A percentile compares a stretch with the other conserved stretches of the same genome.
Evolutionary conservation across 2,113 vertebrate genomes (phyloP).

Genomic region (Uria lomvia): DNA sequence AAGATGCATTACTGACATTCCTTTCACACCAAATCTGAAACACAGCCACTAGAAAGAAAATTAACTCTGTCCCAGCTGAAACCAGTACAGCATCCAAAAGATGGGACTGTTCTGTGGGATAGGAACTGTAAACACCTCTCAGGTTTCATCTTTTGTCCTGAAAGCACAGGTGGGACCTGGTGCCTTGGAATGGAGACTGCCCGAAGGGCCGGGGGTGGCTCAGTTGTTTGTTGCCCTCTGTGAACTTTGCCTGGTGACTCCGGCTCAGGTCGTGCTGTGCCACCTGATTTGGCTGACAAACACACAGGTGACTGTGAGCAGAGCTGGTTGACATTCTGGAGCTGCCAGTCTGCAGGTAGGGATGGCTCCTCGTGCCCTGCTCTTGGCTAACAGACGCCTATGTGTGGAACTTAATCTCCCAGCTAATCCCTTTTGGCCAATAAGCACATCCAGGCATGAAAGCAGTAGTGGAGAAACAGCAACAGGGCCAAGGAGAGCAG

Average conservation of each 20-base stretch:
- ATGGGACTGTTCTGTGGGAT: neutral
- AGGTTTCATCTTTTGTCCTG: neutral
- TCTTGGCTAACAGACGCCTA: neutral
- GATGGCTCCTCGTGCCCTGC: neutral
- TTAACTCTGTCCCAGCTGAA: neutral
- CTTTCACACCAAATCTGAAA: neutral
- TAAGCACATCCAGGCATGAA: neutral
- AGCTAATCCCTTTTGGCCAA: neutral
- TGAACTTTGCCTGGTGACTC: neutral
- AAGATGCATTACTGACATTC: neutral
- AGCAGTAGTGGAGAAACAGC: neutral
- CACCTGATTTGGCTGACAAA: neutral
- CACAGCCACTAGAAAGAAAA: neutral
- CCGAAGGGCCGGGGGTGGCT: neutral
- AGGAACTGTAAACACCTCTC: neutral
- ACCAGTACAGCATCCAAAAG: neutral
- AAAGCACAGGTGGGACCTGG: neutral
- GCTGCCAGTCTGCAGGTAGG: neutral
- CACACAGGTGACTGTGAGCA: neutral
- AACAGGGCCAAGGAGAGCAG: neutral
- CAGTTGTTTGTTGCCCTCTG: neutral
- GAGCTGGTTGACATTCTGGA: neutral
- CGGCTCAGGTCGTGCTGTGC: neutral
- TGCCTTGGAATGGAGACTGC: neutral
- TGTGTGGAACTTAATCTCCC: neutral